A percentile compares a stretch with the other conserved stretches of the same genome.
Evolutionary conservation across 2,113 vertebrate genomes (phyloP).

Genomic region (Albula glossodonta): DNA sequence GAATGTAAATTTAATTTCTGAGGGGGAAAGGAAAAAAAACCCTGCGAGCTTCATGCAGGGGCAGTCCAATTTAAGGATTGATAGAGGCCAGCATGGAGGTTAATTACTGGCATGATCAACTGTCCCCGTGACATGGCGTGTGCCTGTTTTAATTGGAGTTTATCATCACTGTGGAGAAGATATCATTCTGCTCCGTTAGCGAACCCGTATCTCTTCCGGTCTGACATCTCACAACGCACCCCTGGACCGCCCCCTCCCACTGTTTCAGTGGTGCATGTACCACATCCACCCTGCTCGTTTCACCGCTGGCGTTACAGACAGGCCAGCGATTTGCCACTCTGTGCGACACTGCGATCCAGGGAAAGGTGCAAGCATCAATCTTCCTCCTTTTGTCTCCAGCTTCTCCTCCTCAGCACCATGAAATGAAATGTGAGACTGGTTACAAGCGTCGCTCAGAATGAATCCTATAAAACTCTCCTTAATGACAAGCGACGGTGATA

Average conservation of each 20-base stretch:
- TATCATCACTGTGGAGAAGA: conserved; percentile 62
- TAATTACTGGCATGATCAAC: conserved; percentile 81
- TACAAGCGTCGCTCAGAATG: conserved; percentile 57
- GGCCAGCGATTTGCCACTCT: neutral
- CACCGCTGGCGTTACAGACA: neutral
- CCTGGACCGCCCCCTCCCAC: conserved; percentile 20
- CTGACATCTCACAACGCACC: conserved; percentile 29
- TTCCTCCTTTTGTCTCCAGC: conserved; percentile 63
- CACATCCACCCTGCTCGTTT: neutral
- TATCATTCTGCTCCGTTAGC: conserved; percentile 63
- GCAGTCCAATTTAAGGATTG: conserved; percentile 70
- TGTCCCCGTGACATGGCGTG: conserved; percentile 68
- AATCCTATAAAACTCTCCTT: conserved; percentile 65
- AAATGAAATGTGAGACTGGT: conserved; percentile 70
- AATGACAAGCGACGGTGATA: conserved; percentile 61
- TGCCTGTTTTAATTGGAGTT: conserved; percentile 74
- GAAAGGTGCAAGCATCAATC: conserved; percentile 59
- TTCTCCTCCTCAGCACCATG: conserved; percentile 69
- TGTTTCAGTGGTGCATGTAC: neutral
- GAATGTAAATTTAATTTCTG: conserved; percentile 81
- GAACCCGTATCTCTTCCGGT: conserved; percentile 50
- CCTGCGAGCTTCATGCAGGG: conserved; percentile 55
- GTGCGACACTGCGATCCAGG: neutral
- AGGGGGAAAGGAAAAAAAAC: conserved; percentile 45
- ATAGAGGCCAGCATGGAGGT: conserved; percentile 70